Percentiles rank a stretch among this genome's conserved stretches.
Evolutionary conservation across 2,888 invertebrate genomes (phyloP).

Genomic region (Lepidonotus clava): DNA sequence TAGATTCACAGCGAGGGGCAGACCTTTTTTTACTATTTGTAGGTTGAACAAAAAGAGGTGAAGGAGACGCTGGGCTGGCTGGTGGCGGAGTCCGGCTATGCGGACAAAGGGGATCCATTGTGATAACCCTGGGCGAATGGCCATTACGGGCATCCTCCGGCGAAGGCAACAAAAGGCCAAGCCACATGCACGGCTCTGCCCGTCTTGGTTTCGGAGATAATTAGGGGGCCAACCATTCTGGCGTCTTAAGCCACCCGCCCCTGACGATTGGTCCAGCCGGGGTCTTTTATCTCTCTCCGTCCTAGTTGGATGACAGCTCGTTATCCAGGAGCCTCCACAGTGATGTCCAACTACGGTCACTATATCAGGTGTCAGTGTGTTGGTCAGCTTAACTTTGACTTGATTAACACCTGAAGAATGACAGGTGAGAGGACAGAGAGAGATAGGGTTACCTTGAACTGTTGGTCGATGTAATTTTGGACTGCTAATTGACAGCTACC

Average conservation of each 20-base stretch:
- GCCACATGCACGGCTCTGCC: background rate
- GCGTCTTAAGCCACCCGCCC: background rate
- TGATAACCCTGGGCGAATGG: background rate
- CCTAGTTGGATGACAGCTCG: background rate
- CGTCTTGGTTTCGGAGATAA: background rate
- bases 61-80: too few relatives aligned
- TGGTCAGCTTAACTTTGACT: background rate
- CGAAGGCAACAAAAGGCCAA: background rate
- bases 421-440: background rate
- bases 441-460: too few relatives aligned
- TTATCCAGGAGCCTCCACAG: background rate
- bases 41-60: too few relatives aligned
- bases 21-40: too few relatives aligned
- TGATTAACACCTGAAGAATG: background rate
- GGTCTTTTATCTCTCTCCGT: background rate
- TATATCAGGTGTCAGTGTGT: constrained; percentile 1
- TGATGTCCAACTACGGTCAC: background rate
- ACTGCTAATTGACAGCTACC: too few relatives aligned
- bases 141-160: constrained; percentile 1
- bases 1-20: too few relatives aligned
- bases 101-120: background rate
- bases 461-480: too few relatives aligned
- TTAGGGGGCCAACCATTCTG: background rate
- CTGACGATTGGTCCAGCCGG: background rate
- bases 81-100: too few relatives aligned